Evolutionary conservation across 2,888 invertebrate genomes (phyloP).

Genomic region (Coenonympha glycerion): DNA sequence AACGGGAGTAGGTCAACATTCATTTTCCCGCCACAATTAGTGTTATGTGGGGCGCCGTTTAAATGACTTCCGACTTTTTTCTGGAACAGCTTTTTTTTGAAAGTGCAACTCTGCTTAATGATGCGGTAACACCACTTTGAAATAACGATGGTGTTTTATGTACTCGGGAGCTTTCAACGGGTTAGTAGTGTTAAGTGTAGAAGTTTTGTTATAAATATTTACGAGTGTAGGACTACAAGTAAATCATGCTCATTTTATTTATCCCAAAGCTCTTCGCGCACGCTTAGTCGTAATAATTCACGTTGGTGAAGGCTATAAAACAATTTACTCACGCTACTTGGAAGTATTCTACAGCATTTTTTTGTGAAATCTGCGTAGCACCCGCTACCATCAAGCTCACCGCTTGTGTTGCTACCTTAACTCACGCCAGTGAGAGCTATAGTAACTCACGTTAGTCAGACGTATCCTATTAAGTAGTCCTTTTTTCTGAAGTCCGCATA

Average conservation of each 20-base stretch:
- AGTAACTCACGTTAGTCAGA: too few species aligned
- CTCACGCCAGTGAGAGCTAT: too few species aligned
- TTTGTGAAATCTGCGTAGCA: conserved; percentile 66
- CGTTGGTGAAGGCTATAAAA: too few species aligned
- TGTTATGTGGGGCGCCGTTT: conserved; percentile 26
- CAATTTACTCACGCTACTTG: conserved; percentile 69
- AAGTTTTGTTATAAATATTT: too few species aligned
- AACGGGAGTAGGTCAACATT: conserved; percentile 30
- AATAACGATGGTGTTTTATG: conserved; percentile 4
- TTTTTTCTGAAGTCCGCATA: too few species aligned
- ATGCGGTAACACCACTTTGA: conserved; percentile 14
- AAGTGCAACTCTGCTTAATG: conserved; percentile 24
- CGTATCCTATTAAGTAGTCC: too few species aligned
- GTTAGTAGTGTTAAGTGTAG: too few species aligned
- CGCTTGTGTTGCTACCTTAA: conserved; percentile 58
- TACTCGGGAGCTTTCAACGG: background rate
- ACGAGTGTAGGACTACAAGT: too few species aligned
- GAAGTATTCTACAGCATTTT: conserved; percentile 71
- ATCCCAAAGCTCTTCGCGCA: too few species aligned
- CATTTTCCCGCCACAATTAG: conserved; percentile 26
- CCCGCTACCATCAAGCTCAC: conserved; percentile 66
- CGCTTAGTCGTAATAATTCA: too few species aligned
- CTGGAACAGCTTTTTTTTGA: conserved; percentile 17
- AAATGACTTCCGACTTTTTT: conserved; percentile 25
- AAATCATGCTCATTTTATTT: too few species aligned